Evolutionary conservation across 2,797 vertebrate genomes (phyloP), one percentile per base, ranked within the genome.

Genomic region (Crocodylus rhombifer): DNA sequence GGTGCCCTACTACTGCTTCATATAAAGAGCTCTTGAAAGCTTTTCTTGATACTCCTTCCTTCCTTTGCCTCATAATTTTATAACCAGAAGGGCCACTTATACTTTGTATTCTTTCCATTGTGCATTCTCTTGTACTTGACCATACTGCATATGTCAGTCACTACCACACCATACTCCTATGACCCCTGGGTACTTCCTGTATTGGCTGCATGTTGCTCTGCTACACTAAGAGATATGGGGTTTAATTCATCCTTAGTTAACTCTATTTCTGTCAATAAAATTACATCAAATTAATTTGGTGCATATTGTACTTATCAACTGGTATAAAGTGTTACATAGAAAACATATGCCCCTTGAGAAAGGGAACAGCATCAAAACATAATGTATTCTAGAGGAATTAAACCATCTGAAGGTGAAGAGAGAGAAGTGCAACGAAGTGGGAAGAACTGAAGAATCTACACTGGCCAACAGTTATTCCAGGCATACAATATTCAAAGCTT

Each of bases 361-460:
- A 75, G 5, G 81, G 83, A 55, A 12, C 65, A 75, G 21, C 60
- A 83, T 77, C 17, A 86, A 89, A 94, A 89, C 28, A 89, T 81
- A 85, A 71, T 83, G 18, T 83, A 81, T 91, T 94, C 85, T 91
- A 89, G 93, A 81, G 26, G 77, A 89, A 26, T 8, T 89, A 95
- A 86, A 9, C 26, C 5, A 92, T 94, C 74, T 65, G 69, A 15
- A 28, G 71, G 60, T 69, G 91, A 87, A 88, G 94, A 88, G 7
- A 89, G 16, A 84, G 56, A 89, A 93, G 33, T 82, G 55, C 6
- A 87, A 61, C 16, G 28, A 90, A 82, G 26, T 11, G 74, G 76
- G 79, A 88, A 15, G 30, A 56, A 77, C 2, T 65, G 81, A 91
- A 88, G 82, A 95, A 89, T 80, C 77, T 89, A 62, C 74, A 64